Percentiles rank a stretch among this genome's conserved stretches.
Conservation (phyloP, 2,888 invertebrate species). For the Tipula vernalis region DNA sequence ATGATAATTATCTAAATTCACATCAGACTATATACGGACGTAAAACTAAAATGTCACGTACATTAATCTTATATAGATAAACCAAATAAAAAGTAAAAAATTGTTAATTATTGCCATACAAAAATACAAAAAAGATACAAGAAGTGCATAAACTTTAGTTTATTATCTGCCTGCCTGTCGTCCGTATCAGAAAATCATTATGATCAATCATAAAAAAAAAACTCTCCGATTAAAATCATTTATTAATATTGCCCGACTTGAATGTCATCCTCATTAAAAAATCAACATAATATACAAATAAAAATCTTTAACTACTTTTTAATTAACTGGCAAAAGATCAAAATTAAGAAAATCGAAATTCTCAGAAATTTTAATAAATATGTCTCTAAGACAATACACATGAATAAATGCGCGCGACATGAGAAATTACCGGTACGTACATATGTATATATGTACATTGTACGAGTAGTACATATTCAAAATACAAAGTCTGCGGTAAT, state of each 20-base stretch:
- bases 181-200: background rate
- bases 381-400: background rate
- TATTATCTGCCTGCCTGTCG: background rate
- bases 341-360: background rate
- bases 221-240: background rate
- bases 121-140: background rate
- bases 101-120: background rate
- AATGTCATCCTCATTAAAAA: background rate
- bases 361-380: background rate
- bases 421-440: background rate
- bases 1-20: background rate
- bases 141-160: background rate
- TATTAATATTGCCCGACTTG: background rate
- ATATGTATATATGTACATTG: background rate
- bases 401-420: background rate
- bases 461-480: background rate
- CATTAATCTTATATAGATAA: background rate
- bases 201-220: background rate
- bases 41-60: background rate
- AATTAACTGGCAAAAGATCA: background rate
- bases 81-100: background rate
- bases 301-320: background rate
- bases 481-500: background rate
- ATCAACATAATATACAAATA: background rate
- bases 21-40: background rate